Base-by-base conservation (phyloP, 37 sponge, comb jelly and placozoan species). In the Axinella damicornis region DNA sequence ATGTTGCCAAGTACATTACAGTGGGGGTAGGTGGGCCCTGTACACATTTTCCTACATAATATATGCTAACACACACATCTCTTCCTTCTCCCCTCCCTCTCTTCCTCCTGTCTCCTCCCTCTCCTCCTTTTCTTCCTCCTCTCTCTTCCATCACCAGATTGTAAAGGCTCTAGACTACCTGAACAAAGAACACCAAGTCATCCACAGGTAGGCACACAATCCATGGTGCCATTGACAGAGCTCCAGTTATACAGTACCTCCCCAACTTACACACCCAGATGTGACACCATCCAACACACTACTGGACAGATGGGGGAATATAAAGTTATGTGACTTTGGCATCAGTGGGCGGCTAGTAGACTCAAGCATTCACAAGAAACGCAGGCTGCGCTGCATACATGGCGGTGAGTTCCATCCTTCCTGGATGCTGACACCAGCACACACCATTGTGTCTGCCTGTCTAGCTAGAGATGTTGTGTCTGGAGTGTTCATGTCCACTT, bases 261-360 rank as follows among this genome's bases (percentile, higher is more conserved):
- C 46, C 71, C 38, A 40, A 1, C 41, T 11, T 15, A 28, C 22
- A n/a, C 20, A 24, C 19, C 40, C 30, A 4, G 96, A 95, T 90
- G 93, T 95, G 39, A 95, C 92, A 68, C 97, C 97, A 0, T 94
- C 95, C 25, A 97, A 97, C 41, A 94, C 94, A 21, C 83, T 97
- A 28, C 69, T 97, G 63, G 90, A 92, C 58, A 39, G 66, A 1
- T 4, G 57, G 27, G 97, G 97, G 0, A 75, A 89, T 21, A 87
- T 97, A 20, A 97, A 97, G 69, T 62, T 97, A 66, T 97, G 97
- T 85, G 97, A 97, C 54, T 97, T 97, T 89, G 97, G 97, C 2
- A 97, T 97, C 69, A 95, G 95, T 82, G 95, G 93, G 16, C 84
- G 92, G 15, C 88, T 97, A 30, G 95, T 97, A 39, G 93, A 97